Evolutionary conservation across 2,797 vertebrate species (phyloP), one percentile per base, ranked within the genome.

Genomic region (Psittacula echo): DNA sequence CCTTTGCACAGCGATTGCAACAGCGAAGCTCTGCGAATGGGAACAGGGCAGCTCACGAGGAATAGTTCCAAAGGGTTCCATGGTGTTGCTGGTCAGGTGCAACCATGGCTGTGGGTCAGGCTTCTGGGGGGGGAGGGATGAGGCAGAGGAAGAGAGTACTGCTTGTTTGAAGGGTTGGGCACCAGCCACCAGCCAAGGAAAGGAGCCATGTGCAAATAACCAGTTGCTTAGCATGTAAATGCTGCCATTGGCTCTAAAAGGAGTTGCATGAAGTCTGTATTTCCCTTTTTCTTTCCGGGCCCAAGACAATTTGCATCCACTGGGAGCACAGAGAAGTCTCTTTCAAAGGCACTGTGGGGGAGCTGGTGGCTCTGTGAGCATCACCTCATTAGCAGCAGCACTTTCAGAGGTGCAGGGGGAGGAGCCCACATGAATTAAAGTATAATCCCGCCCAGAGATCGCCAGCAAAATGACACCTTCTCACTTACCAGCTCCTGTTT

Each of bases 201-300:
- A 79, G n/a, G 44, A 76, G 44, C 17, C 14, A 61, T 1, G 0
- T 3, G 11, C 0, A 2, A 87, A 61, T 1, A 5, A 58, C 23
- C 8, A 22, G 37, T 39, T 56, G 18, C 30, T 87, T 29, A 22
- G 39, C 4, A 0, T 23, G 39, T 19, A 76, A 79, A 45, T 82
- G 23, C 54, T 73, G 22, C 16, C 47, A 26, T 1, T 79, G 24
- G 13, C 24, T 73, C 37, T 58, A 37, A 62, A 70, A 81, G 5
- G 2, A 5, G 10, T 44, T 72, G 32, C 3, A 2, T 5, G 7
- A 27, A 82, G 30, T 10, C 13, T 76, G 47, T 17, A 19, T 48
- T 89, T 76, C 29, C 6, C 15, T 77, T 85, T 70, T 71, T 22
- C 39, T 42, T 84, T 78, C 51, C 82, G 42, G 23, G 10, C 12